phyloP scores from a whole-genome alignment of 2,113 vertebrate genomes.

The Dascyllus trimaculatus region DNA sequence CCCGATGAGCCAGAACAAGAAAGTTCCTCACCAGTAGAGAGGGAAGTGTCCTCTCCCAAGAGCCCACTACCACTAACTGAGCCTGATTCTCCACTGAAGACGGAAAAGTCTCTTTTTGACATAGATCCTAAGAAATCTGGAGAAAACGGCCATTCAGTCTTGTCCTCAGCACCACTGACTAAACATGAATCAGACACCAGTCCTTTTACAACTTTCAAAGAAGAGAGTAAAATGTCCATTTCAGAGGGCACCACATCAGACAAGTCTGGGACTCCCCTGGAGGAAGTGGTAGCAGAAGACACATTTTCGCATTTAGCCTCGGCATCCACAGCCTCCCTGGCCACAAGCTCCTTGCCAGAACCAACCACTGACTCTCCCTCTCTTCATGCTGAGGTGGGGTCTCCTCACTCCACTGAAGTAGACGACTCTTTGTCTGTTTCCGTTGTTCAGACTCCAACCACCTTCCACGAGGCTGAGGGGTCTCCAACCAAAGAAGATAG shows the following conservation, averaged over 20 bases:
- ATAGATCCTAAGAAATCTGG: conserved; percentile 73
- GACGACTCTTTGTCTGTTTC: conserved; percentile 98
- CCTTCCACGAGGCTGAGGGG: conserved; percentile 94
- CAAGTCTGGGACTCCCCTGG: conserved; percentile 93
- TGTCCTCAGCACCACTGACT: conserved; percentile 62
- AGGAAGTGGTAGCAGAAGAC: conserved; percentile 95
- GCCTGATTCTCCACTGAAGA: conserved; percentile 82
- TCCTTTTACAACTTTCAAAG: conserved; percentile 89
- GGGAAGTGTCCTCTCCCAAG: conserved; percentile 84
- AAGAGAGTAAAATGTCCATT: conserved; percentile 98
- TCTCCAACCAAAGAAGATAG: conserved; percentile 95
- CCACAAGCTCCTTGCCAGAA: conserved; percentile 95
- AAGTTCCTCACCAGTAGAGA: conserved; percentile 87
- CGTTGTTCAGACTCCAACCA: conserved; percentile 95
- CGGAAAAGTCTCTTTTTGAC: conserved; percentile 74
- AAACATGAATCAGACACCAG: conserved; percentile 86
- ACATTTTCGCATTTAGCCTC: conserved; percentile 97
- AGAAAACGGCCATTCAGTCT: conserved; percentile 75
- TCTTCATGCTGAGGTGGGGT: conserved; percentile 95
- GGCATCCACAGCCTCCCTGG: conserved; percentile 94
- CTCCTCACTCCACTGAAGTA: conserved; percentile 96
- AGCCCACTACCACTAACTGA: conserved; percentile 84
- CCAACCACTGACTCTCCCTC: conserved; percentile 96
- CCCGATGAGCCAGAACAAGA: conserved; percentile 89
- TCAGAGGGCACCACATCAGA: conserved; percentile 97